These are phyloP conservation scores for Vipera ursinii DNA, from an alignment of 2,797 vertebrate species.

Conservation along the genomic window DNA sequence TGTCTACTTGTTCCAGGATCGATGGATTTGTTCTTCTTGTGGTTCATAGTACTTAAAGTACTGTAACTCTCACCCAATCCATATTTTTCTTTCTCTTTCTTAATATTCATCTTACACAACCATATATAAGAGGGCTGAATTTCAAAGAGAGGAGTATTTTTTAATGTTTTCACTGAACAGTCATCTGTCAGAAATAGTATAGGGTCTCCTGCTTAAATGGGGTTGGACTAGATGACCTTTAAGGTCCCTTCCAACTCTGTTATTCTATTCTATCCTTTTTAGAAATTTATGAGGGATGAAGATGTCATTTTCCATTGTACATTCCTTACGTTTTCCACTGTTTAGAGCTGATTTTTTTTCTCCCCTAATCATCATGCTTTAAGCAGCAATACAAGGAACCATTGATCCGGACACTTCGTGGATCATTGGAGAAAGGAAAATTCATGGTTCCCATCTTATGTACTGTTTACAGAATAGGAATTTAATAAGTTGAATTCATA, in stretches of 20 bases:
- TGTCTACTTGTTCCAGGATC: background rate
- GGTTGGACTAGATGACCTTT: no score
- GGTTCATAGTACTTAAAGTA: background rate
- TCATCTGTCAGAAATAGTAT: no score
- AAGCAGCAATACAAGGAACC: background rate
- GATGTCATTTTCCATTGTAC: background rate
- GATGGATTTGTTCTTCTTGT: background rate
- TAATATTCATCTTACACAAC: background rate
- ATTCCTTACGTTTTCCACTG: background rate
- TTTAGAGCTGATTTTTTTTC: background rate
- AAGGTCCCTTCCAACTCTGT: no score
- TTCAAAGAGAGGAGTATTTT: background rate
- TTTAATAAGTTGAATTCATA: constrained; percentile 1
- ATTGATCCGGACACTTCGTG: background rate
- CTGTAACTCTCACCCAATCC: background rate
- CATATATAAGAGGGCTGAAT: background rate
- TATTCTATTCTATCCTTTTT: background rate
- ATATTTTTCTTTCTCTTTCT: background rate
- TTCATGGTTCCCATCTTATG: background rate
- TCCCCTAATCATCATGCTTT: background rate
- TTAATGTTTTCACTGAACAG: background rate
- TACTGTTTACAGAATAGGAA: background rate
- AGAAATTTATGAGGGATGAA: background rate
- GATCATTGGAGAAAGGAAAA: background rate
- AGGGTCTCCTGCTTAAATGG: no score